Evolutionary conservation across 2,888 invertebrate species (phyloP), one percentile per base, ranked within the genome.

Genomic region (Melieria omissa): DNA sequence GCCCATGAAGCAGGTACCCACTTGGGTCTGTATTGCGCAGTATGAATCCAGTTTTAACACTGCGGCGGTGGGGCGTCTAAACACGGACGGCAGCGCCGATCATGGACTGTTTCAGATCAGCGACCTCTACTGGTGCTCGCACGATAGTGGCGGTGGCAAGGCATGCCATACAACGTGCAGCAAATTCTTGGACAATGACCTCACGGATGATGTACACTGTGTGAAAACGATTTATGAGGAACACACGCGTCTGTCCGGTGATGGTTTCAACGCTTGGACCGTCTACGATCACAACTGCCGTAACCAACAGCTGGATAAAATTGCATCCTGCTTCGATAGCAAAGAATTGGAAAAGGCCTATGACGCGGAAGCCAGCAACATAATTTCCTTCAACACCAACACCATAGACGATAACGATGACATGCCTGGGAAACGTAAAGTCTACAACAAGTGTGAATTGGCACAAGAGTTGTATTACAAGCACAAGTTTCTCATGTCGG

Each of bases 261-360:
- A 93, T 81, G 93, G 93, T 0, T 93, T 92, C 82, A 89, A 89
- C 52, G 93, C 93, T 0, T 93, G 93, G 93, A 90, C 91, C 0
- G 93, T 92, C 1, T 93, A 93, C 80, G 88, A 89, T 0, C 88
- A 88, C 0, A 88, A 91, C 79, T 93, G 93, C 80, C 88, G 88
- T 63, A 74, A 81, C 8, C 83, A 85, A 16, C 86, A 87, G 5
- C 74, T 89, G 46, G 88, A 89, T 55, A 88, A 89, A 12, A 64
- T 84, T 12, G 79, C 78, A 16, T 78, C 80, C 44, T 83, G 85
- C 60, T 85, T 81, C 16, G 74, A 73, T 10, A 16, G 72, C 46
- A 82, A 79, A 7, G 81, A 80, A 64, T 76, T 79, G 1, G 44
- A 63, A 46, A 16, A 16, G 16, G 57, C 70, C 4, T 7, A 4